Percentiles rank a stretch among this genome's conserved stretches.
Evolutionary conservation across 2,113 vertebrate species (phyloP).

Genomic region (Eonycteris spelaea): DNA sequence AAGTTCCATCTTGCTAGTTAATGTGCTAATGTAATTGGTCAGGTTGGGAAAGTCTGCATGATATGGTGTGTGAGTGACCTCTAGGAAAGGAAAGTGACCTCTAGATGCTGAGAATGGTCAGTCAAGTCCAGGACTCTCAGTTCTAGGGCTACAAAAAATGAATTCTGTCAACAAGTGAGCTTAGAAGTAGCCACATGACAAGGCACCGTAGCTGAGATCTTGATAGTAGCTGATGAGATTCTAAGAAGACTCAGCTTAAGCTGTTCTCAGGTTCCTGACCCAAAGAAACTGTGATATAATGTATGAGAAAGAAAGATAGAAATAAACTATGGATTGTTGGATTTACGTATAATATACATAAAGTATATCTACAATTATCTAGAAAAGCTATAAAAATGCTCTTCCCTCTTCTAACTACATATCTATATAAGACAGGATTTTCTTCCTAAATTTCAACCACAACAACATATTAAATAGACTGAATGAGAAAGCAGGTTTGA

Average conservation of each 20-base stretch:
- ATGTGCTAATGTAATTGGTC: background rate
- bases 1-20: background rate
- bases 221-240: background rate
- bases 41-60: background rate
- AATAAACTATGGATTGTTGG: background rate
- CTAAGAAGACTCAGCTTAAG: background rate
- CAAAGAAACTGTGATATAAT: background rate
- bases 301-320: background rate
- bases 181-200: background rate
- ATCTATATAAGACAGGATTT: background rate
- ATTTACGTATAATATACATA: background rate
- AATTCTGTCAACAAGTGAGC: background rate
- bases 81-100: background rate
- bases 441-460: background rate
- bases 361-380: background rate
- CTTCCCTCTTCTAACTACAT: background rate
- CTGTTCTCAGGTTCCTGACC: background rate
- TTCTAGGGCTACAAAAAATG: background rate
- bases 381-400: background rate
- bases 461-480: background rate
- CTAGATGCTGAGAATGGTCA: background rate
- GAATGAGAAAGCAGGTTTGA: background rate
- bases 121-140: background rate
- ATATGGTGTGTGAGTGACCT: background rate
- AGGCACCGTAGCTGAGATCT: background rate